Evolutionary conservation across 2,888 invertebrate species (phyloP).

Genomic region (Rhopalosiphum nymphaeae): DNA sequence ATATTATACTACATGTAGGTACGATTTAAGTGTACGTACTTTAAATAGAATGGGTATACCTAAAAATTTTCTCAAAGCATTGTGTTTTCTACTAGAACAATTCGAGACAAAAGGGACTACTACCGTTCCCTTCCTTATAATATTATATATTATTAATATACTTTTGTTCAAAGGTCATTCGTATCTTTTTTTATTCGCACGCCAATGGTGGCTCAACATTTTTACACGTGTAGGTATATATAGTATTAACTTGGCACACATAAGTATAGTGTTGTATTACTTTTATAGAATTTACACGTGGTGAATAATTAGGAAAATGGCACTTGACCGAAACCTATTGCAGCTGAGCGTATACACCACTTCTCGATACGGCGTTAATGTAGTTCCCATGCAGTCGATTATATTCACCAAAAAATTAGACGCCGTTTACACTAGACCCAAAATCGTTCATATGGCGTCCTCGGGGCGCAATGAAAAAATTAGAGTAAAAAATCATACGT

Average conservation of each 20-base stretch:
- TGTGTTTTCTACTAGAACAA: neutral
- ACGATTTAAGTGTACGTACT: neutral
- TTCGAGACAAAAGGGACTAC: constrained; percentile 30
- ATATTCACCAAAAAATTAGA: neutral
- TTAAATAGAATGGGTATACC: neutral
- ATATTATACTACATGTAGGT: neutral
- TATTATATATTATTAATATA: neutral
- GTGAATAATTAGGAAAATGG: neutral
- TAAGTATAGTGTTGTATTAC: neutral
- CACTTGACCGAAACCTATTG: neutral
- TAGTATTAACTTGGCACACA: neutral
- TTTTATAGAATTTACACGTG: neutral
- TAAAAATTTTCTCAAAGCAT: neutral
- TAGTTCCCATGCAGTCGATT: neutral
- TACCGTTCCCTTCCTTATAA: neutral
- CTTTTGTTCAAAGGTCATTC: neutral
- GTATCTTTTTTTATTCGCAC: neutral
- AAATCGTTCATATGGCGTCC: neutral
- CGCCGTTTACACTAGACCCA: neutral
- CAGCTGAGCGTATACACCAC: neutral
- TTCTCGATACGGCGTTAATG: neutral
- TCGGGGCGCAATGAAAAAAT: neutral
- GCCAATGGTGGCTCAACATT: neutral
- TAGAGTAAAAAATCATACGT: neutral
- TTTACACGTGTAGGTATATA: neutral